These are phyloP conservation scores for Oreocharis arfaki DNA, from an alignment of 2,113 vertebrate species.

Conservation along the genomic window DNA sequence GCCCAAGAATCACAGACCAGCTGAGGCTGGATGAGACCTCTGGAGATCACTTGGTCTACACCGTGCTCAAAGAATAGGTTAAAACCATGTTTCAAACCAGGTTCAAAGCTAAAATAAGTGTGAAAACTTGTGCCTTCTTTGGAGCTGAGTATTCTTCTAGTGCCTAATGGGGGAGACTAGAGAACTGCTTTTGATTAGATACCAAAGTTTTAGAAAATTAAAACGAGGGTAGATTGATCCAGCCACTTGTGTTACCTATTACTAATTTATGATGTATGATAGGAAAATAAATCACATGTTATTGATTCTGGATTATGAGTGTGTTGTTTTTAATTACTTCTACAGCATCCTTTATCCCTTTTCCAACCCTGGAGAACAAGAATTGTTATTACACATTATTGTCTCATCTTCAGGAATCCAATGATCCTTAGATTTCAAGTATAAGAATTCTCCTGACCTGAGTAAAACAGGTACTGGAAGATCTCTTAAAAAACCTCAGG, in stretches of 20 bases:
- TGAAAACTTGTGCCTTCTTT: not conserved
- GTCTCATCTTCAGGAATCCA: not conserved
- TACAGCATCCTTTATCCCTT: not conserved
- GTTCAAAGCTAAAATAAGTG: not conserved
- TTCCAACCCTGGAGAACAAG: not conserved
- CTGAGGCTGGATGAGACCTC: not conserved
- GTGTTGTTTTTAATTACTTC: conserved; percentile 23
- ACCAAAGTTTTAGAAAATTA: not conserved
- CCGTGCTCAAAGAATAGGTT: not conserved
- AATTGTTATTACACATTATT: not conserved
- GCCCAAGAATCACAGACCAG: not conserved
- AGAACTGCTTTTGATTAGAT: not conserved
- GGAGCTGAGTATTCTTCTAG: not conserved
- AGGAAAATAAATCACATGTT: conserved; percentile 19
- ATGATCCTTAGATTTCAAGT: not conserved
- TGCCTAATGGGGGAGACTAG: not conserved
- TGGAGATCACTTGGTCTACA: rapidly evolving
- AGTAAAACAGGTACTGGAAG: not conserved
- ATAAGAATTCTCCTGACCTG: not conserved
- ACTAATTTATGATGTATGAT: conserved; percentile 2
- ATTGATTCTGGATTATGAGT: conserved; percentile 23
- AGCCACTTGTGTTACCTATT: not conserved
- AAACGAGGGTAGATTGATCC: not conserved
- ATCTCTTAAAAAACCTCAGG: rapidly evolving
- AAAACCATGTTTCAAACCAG: not conserved